Conservation (phyloP, 1,140 invertebrate species). For the Triops longicaudatus region DNA sequence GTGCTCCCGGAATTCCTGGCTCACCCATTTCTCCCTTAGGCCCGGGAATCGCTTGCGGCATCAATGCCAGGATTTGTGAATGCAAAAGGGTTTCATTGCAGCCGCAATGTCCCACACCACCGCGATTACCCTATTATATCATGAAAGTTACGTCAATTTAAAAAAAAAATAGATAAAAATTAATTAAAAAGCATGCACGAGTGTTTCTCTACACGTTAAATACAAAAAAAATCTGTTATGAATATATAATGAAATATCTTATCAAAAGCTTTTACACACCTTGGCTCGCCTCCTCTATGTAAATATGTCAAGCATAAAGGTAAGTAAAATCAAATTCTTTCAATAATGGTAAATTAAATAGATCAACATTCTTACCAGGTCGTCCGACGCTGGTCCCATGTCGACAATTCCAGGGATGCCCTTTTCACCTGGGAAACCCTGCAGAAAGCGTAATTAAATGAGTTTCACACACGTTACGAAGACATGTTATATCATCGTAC, state of each 20-base stretch:
- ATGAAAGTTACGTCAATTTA: too few relatives aligned
- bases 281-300: conserved; percentile 22
- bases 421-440: background rate
- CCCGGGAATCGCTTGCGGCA: conserved; percentile 23
- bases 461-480: background rate
- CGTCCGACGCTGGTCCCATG: background rate
- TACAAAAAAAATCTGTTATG: background rate
- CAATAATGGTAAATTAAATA: background rate
- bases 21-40: conserved; percentile 23
- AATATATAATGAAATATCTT: conserved; percentile 10
- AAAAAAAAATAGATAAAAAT: background rate
- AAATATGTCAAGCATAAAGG: conserved; percentile 31
- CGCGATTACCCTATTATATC: conserved; percentile 26
- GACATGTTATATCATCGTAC: background rate
- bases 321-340: conserved; percentile 35
- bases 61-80: conserved; percentile 17
- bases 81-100: conserved; percentile 29
- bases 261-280: conserved; percentile 24
- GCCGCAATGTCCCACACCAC: conserved; percentile 20
- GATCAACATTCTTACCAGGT: background rate
- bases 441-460: too few relatives aligned
- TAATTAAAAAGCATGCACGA: background rate
- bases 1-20: conserved; percentile 23
- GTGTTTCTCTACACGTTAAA: background rate
- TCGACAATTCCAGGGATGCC: background rate